These are phyloP conservation scores for Lethrus apterus DNA, from an alignment of 1,140 invertebrate genomes.

Conservation along the genomic window DNA sequence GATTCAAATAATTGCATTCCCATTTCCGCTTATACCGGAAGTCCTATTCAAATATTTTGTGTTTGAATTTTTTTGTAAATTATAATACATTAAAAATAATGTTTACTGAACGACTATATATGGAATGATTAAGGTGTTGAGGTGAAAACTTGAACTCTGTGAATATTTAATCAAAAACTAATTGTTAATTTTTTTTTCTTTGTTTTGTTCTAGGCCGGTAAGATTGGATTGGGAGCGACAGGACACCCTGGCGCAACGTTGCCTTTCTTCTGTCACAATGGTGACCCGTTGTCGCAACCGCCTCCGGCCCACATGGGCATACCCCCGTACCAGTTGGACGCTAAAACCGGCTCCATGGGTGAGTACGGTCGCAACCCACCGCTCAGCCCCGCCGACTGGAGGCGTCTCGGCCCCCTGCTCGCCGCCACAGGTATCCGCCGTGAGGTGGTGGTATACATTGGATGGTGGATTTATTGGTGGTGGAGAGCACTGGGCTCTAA, in stretches of 20 bases:
- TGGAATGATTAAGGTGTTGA: too few species aligned
- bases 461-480: too few species aligned
- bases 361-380: conserved; percentile 46
- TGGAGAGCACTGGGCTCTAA: conserved; percentile 8
- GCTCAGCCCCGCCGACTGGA: conserved; percentile 46
- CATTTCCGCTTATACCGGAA: too few species aligned
- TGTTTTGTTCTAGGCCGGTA: conserved; percentile 71
- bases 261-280: conserved; percentile 87
- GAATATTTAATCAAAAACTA: too few species aligned
- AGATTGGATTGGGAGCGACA: conserved; percentile 71
- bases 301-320: conserved; percentile 97
- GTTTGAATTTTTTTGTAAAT: too few species aligned
- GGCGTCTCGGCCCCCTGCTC: conserved; percentile 47
- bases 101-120: too few species aligned
- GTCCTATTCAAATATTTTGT: too few species aligned
- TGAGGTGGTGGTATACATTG: conserved; percentile 11
- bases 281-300: conserved; percentile 75
- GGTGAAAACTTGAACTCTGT: too few species aligned
- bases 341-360: conserved; percentile 51
- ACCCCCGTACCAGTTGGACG: conserved; percentile 81
- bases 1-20: too few species aligned
- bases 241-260: conserved; percentile 60
- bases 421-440: conserved; percentile 48
- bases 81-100: too few species aligned
- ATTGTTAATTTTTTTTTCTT: conserved; percentile 17